Evolutionary conservation across 2,113 vertebrate species (phyloP).

Genomic region (Eurystomus gularis): DNA sequence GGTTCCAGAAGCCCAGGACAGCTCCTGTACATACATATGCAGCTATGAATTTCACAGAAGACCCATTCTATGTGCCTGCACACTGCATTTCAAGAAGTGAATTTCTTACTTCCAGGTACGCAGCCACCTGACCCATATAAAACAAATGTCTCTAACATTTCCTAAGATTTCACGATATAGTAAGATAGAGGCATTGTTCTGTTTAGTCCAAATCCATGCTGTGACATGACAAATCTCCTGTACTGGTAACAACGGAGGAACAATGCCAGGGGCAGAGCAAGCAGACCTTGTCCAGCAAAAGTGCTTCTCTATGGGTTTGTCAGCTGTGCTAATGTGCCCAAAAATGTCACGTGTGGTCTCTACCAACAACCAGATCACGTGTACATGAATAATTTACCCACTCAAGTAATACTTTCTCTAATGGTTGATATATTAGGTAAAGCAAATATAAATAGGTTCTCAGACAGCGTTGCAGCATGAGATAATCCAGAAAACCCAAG

Average conservation of each 20-base stretch:
- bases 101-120: not conserved
- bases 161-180: not conserved
- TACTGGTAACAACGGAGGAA: not conserved
- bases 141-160: not conserved
- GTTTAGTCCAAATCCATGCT: not conserved
- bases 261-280: not conserved
- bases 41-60: not conserved
- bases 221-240: not conserved
- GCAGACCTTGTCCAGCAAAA: not conserved
- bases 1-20: not conserved
- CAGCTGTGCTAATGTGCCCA: not conserved
- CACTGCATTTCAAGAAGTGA: not conserved
- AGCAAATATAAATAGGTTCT: constrained; percentile 57
- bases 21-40: accelerated
- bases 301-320: not conserved
- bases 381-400: not conserved
- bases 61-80: not conserved
- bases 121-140: not conserved
- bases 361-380: constrained; percentile 1
- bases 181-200: not conserved
- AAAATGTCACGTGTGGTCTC: constrained; percentile 21
- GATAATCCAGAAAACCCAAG: constrained; percentile 13
- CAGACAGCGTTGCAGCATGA: not conserved
- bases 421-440: constrained; percentile 22
- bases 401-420: constrained; percentile 4